phyloP scores from a whole-genome alignment of 2,797 vertebrate species.

The Crotalus adamanteus region DNA sequence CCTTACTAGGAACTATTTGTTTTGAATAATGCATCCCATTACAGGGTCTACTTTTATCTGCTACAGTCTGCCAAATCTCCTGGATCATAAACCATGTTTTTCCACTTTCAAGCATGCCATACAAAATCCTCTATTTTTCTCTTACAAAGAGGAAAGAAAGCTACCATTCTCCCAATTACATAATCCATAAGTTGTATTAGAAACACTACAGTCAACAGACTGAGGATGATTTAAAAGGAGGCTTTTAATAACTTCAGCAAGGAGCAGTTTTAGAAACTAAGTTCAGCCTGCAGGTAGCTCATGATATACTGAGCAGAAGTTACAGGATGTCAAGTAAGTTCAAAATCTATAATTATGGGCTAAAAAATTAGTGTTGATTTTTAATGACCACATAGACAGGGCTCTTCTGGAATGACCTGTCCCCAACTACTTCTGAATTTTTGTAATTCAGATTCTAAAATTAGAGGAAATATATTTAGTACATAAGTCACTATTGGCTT shows the following conservation, averaged over 20 bases:
- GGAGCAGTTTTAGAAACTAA: background rate
- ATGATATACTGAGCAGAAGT: background rate
- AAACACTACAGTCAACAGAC: background rate
- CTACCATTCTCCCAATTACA: background rate
- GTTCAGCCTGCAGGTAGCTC: background rate
- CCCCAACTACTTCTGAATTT: background rate
- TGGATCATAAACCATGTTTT: background rate
- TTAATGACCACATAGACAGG: background rate
- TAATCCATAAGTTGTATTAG: background rate
- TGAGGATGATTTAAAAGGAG: background rate
- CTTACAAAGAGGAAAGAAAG: background rate
- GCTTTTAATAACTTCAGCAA: background rate
- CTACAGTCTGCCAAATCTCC: background rate
- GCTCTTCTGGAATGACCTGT: background rate
- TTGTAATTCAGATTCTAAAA: background rate
- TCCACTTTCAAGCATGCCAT: background rate
- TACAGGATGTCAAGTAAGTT: background rate
- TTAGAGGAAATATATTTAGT: background rate
- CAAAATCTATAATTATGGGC: background rate
- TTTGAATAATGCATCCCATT: conserved; percentile 24
- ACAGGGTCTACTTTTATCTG: background rate
- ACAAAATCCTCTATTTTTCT: background rate
- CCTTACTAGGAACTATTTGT: background rate
- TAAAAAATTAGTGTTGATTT: background rate
- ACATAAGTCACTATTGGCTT: no score